Percentiles rank a stretch among this genome's conserved stretches.
Conservation (phyloP, 2,797 vertebrate genomes). For the Muscicapa striata region DNA sequence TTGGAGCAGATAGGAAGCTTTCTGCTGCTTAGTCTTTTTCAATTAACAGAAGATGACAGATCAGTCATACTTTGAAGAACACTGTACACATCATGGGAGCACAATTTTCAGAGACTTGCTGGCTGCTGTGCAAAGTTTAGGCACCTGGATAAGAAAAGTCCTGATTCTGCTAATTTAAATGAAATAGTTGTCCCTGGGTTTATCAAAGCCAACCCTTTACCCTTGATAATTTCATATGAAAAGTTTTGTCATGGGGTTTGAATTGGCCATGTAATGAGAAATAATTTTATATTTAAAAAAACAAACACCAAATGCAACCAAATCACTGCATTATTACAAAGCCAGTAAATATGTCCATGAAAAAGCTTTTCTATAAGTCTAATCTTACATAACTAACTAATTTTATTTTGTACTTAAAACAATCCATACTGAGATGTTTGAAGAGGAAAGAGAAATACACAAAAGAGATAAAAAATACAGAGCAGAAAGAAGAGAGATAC, state of each 20-base stretch:
- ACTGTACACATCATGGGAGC: neutral
- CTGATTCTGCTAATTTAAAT: neutral
- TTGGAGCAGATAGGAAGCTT: neutral
- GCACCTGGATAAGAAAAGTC: neutral
- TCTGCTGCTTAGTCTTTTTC: neutral
- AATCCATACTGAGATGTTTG: neutral
- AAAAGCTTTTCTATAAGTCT: neutral
- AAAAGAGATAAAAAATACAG: neutral
- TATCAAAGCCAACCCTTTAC: neutral
- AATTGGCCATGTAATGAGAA: neutral
- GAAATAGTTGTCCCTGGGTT: neutral
- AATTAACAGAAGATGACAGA: constrained; percentile 9
- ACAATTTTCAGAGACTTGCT: neutral
- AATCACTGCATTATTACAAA: neutral
- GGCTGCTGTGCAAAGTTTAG: neutral
- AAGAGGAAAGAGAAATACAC: neutral
- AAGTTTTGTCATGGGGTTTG: neutral
- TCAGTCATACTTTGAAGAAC: neutral
- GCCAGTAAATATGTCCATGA: neutral
- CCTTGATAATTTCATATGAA: neutral
- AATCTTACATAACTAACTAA: neutral
- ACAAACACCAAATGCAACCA: neutral
- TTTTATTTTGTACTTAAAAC: neutral
- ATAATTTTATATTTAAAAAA: neutral
- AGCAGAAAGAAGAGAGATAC: neutral